These are phyloP conservation scores for Apeira syringaria DNA, from an alignment of 2,888 invertebrate genomes.

Conservation along the genomic window DNA sequence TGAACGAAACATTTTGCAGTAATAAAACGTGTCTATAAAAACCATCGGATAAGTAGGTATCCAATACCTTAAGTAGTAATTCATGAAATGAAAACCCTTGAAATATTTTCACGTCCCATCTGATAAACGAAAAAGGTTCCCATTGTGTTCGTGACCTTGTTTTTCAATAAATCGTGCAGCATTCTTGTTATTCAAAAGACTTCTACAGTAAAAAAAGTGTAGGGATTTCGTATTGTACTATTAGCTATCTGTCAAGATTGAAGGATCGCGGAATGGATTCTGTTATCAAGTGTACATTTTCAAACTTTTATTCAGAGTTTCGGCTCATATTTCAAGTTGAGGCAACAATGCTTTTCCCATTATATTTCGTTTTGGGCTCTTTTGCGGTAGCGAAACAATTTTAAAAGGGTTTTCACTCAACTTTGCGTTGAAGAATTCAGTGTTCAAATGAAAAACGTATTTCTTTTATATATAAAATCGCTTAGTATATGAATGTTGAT, in stretches of 20 bases:
- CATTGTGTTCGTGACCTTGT: constrained; percentile 33
- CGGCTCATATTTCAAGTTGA: constrained; percentile 48
- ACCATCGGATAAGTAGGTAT: constrained; percentile 19
- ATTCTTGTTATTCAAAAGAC: constrained; percentile 35
- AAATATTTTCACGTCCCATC: constrained; percentile 30
- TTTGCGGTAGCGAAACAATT: constrained; percentile 28
- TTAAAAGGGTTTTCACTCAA: constrained; percentile 11
- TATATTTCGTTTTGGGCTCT: constrained; percentile 40
- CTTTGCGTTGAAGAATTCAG: constrained; percentile 13
- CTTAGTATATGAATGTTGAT: no score
- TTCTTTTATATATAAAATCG: no score
- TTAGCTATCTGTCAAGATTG: constrained; percentile 34
- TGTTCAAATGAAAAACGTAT: constrained; percentile 8
- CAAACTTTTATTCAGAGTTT: constrained; percentile 38
- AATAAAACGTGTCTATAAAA: no score
- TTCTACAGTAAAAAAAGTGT: constrained; percentile 22
- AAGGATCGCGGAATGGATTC: constrained; percentile 36
- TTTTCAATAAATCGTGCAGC: constrained; percentile 34
- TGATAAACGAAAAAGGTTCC: constrained; percentile 35
- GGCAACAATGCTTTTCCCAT: constrained; percentile 38
- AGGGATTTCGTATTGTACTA: constrained; percentile 24
- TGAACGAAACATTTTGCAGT: no score
- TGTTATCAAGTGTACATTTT: constrained; percentile 41
- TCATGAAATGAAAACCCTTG: constrained; percentile 27
- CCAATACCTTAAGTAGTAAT: constrained; percentile 27